Base-by-base conservation (phyloP, 2,888 invertebrate species). In the Chalcis sispes region DNA sequence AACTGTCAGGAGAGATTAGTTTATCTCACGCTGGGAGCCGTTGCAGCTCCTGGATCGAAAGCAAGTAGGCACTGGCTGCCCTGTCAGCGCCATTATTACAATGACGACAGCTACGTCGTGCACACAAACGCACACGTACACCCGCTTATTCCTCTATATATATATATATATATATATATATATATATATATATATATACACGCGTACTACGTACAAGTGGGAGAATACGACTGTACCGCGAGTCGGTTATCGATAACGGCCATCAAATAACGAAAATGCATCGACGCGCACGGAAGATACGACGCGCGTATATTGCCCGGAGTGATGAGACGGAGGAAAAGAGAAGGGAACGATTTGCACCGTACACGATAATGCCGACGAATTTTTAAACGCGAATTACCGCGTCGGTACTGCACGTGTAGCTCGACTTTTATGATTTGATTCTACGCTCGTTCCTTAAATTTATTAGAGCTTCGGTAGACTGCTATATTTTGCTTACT, bases 1-100 rank as follows among this genome's bases (percentile, higher is more conserved):
- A 20, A 62, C 72, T 76, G 76, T 10, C 64, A 67, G 50, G 56
- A 42, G 72, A 82, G 78, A 82, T 82, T 83, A 82, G 79, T 81
- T 83, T 82, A 82, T 81, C 81, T 79, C 80, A 77, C 59, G 82
- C 80, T 82, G 82, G 40, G 82, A 79, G 69, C 71, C 40, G 42
- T 13, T 32, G 62, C 71, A 72, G 77, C 65, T 61, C 70, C 77
- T 71, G 74, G 75, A 76, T 80, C 75, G 79, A 74, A 82, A 80
- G 77, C 77, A 69, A 25, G 5, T 42, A n/a, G n/a, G n/a, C n/a
- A n/a, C n/a, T 27, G 2, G 15, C 27, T 10, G 8, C 18, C 61
- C 73, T 66, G 54, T 59, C 18, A 42, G 59, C 72, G 58, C 56
- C 79, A 73, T 80, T 79, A 77, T 80, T 74, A 75, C 73, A 72